These are phyloP conservation scores for Caenorhabditis elegans DNA, from an alignment of 1,140 invertebrate species.

Conservation along the genomic window WBcel235 BX284606.5:8997001-8997500, in stretches of 20 bases:
- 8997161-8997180: not conserved
- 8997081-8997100: not conserved
- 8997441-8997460: no score
- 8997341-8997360: no score
- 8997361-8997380: no score
- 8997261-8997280: not conserved
- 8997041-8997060: not conserved
- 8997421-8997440: no score
- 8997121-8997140: not conserved
- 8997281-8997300: no score
- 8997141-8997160: not conserved
- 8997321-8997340: no score
- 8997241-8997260: not conserved
- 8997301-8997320: no score
- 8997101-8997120: not conserved
- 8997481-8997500: no score
- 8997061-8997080: not conserved
- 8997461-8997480: no score
- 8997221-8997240: not conserved
- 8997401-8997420: no score
- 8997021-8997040: not conserved
- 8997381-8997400: no score
- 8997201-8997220: not conserved
- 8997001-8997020: slow-evolving; percentile 9
- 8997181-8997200: not conserved